Conservation (phyloP, 2,888 invertebrate species). For the Phragmatobia fuliginosa region DNA sequence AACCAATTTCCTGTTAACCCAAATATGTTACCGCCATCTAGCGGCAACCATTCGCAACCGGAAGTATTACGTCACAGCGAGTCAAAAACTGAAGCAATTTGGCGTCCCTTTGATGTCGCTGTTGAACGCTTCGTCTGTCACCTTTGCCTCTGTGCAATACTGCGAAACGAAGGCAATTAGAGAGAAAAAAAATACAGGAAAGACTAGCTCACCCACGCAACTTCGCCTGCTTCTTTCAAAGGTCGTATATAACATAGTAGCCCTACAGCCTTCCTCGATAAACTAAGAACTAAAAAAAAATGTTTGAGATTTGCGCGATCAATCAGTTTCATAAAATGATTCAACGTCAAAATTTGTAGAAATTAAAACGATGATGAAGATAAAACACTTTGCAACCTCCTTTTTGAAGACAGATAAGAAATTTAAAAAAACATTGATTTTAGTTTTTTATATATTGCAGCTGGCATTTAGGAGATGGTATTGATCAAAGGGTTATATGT, state of each 20-base stretch:
- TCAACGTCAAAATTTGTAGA: too few species aligned
- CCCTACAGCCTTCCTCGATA: too few species aligned
- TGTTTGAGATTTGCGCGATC: too few species aligned
- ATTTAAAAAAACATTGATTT: not conserved
- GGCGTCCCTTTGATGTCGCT: conserved; percentile 69
- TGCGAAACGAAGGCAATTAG: conserved; percentile 40
- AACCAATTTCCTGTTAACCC: not conserved
- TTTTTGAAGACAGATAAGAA: too few species aligned
- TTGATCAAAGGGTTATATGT: not conserved
- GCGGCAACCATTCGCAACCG: conserved; percentile 19
- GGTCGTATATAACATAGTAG: too few species aligned
- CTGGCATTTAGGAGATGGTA: not conserved
- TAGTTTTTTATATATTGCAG: not conserved
- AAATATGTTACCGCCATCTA: conserved; percentile 24
- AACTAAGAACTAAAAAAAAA: too few species aligned
- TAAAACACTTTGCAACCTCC: too few species aligned
- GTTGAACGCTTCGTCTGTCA: conserved; percentile 67
- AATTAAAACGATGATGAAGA: too few species aligned
- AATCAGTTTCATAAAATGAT: too few species aligned
- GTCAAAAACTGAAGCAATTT: conserved; percentile 44
- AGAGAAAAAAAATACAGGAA: not conserved
- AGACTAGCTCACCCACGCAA: not conserved
- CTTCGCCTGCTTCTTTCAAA: too few species aligned
- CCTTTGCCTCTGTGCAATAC: conserved; percentile 46
- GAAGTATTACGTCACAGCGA: conserved; percentile 35